Conservation (phyloP, 2,888 invertebrate genomes). For the Therioaphis trifolii region DNA sequence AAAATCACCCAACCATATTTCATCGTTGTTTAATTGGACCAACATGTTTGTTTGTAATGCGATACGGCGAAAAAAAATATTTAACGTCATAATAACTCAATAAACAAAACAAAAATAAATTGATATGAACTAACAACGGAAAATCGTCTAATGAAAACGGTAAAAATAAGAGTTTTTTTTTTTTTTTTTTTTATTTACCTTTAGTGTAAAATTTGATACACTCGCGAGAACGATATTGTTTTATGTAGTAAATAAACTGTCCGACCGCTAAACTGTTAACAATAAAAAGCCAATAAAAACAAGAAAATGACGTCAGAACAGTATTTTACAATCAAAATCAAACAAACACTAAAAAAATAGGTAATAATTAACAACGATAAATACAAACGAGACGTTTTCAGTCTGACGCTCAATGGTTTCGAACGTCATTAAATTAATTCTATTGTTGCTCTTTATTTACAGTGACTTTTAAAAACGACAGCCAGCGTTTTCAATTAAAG, state of each 20-base stretch:
- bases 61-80: no score
- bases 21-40: no score
- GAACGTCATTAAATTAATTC: slow-evolving; percentile 8
- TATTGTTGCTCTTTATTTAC: background rate
- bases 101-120: no score
- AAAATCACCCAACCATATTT: no score
- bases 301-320: background rate
- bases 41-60: no score
- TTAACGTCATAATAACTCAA: no score
- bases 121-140: no score
- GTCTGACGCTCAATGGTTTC: background rate
- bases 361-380: background rate
- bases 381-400: background rate
- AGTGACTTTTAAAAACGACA: background rate
- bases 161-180: no score
- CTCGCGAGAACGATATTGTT: background rate
- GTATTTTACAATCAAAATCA: background rate
- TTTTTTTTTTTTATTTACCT: no score
- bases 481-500: background rate
- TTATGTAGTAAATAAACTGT: background rate
- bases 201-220: background rate
- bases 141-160: no score
- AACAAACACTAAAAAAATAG: background rate
- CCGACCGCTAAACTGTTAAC: no score
- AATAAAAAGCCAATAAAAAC: background rate